Evolutionary conservation across 2,113 vertebrate species (phyloP).

Genomic region (Lanius ludovicianus): DNA sequence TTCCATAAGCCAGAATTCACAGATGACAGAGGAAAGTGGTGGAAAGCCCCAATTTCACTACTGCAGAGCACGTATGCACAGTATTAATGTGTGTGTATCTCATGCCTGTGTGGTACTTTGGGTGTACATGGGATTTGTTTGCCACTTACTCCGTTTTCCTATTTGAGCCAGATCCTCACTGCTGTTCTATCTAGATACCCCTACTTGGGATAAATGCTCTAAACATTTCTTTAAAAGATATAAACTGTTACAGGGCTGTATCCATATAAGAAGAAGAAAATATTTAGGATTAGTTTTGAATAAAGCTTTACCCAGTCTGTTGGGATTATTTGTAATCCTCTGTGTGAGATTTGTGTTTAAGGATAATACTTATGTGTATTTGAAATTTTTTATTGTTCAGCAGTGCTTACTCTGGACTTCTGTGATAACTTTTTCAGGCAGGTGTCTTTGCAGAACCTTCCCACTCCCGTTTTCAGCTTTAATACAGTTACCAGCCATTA

Average conservation of each 20-base stretch:
- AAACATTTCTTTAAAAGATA: neutral
- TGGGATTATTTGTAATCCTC: neutral
- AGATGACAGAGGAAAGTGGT: neutral
- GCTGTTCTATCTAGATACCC: neutral
- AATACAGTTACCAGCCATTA: neutral
- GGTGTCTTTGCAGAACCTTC: neutral
- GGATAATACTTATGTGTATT: neutral
- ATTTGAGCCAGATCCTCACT: neutral
- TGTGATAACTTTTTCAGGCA: neutral
- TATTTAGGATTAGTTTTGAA: neutral
- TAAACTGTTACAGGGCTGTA: neutral
- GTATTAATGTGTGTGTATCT: neutral
- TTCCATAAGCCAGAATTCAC: neutral
- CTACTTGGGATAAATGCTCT: neutral
- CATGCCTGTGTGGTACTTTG: neutral
- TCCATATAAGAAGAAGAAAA: neutral
- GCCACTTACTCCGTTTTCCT: neutral
- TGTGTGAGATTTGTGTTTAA: neutral
- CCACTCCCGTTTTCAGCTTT: neutral
- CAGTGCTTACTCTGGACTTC: neutral
- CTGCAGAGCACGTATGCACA: fast-evolving
- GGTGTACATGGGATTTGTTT: neutral
- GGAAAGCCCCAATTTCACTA: neutral
- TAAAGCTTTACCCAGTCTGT: neutral
- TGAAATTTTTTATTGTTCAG: neutral